Evolutionary conservation across 2,113 vertebrate genomes (phyloP).

Genomic region (Sceloporus tristichus): DNA sequence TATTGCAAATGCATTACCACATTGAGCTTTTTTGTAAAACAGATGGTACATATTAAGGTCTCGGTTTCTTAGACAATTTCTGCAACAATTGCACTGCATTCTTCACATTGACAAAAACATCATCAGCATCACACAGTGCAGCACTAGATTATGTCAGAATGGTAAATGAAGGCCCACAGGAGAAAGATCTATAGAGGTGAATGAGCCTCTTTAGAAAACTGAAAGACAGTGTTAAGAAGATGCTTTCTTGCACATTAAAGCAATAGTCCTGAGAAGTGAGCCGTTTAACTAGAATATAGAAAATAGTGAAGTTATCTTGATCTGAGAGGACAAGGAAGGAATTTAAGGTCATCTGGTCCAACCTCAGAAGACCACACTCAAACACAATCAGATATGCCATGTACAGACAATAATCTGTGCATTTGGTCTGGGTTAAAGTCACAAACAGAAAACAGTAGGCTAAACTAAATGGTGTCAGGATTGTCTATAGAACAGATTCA

Average conservation of each 20-base stretch:
- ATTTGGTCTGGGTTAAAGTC: not conserved
- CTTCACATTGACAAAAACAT: slow-evolving; percentile 93
- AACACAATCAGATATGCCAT: not conserved
- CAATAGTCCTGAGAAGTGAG: slow-evolving; percentile 11
- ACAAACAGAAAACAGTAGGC: not conserved
- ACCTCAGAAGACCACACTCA: no score
- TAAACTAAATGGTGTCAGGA: not conserved
- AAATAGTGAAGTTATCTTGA: slow-evolving; percentile 20
- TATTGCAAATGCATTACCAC: slow-evolving; percentile 87
- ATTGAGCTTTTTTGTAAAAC: slow-evolving; percentile 85
- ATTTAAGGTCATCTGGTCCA: not conserved
- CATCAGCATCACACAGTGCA: slow-evolving; percentile 89
- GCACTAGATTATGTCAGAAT: slow-evolving; percentile 85
- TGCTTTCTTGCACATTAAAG: slow-evolving; percentile 60
- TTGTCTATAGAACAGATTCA: not conserved
- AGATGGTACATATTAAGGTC: slow-evolving; percentile 94
- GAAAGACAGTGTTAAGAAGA: slow-evolving; percentile 54
- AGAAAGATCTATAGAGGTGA: slow-evolving; percentile 86
- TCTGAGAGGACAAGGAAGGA: not conserved
- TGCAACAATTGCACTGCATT: slow-evolving; percentile 84
- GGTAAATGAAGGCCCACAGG: slow-evolving; percentile 82
- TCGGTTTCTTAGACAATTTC: slow-evolving; percentile 84
- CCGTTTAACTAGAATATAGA: slow-evolving; percentile 22
- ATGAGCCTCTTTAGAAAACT: slow-evolving; percentile 81
- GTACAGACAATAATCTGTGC: not conserved